These are phyloP conservation scores for Prosapia bicincta DNA, from an alignment of 2,888 invertebrate genomes.

Conservation along the genomic window DNA sequence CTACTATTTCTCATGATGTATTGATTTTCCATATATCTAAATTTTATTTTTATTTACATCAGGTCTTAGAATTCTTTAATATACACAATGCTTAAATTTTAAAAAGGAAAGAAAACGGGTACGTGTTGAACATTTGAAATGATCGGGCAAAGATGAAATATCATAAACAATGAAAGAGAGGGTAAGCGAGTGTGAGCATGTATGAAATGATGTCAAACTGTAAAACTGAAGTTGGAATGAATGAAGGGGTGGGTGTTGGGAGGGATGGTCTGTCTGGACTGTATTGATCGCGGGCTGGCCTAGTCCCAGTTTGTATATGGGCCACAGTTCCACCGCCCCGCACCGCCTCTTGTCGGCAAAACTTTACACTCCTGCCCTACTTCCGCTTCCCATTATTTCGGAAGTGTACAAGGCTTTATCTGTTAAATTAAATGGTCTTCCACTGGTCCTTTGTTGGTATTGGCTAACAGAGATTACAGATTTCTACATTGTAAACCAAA, in stretches of 20 bases:
- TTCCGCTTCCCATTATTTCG: conserved; percentile 8
- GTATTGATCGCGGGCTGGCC: conserved; percentile 31
- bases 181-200: not conserved
- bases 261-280: conserved; percentile 21
- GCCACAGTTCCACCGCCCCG: conserved; percentile 21
- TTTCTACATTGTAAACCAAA: not conserved
- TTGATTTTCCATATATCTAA: too few relatives aligned
- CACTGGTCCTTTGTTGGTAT: not conserved
- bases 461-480: not conserved
- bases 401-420: not conserved
- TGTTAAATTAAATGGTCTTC: not conserved
- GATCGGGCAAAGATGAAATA: too few relatives aligned
- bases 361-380: conserved; percentile 23
- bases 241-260: conserved; percentile 10
- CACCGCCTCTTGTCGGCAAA: conserved; percentile 17
- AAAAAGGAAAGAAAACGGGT: too few relatives aligned
- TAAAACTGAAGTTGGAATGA: conserved; percentile 4
- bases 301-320: conserved; percentile 30
- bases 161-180: not conserved
- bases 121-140: too few relatives aligned
- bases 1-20: too few relatives aligned
- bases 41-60: too few relatives aligned
- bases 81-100: too few relatives aligned
- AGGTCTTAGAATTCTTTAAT: too few relatives aligned
- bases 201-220: not conserved